phyloP scores from a whole-genome alignment of 2,888 invertebrate species.

The Thalpophila matura region DNA sequence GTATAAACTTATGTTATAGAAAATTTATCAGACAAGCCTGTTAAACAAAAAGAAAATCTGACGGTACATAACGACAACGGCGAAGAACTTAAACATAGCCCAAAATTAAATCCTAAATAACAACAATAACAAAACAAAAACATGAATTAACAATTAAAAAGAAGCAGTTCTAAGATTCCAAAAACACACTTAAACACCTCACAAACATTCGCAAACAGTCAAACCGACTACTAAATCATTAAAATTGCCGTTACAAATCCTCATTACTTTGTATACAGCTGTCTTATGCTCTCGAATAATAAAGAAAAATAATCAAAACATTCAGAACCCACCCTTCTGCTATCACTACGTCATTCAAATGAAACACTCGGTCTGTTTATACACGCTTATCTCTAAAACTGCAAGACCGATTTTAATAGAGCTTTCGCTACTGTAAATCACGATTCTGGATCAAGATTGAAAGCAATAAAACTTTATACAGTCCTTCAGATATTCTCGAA shows the following conservation, averaged over 20 bases:
- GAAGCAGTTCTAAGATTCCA: slow-evolving; percentile 27
- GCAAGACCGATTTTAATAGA: slow-evolving; percentile 27
- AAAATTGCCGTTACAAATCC: slow-evolving; percentile 75
- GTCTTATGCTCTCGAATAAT: slow-evolving; percentile 65
- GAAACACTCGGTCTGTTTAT: slow-evolving; percentile 31
- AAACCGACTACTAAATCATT: slow-evolving; percentile 68
- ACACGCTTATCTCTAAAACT: slow-evolving; percentile 29
- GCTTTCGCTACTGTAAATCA: slow-evolving; percentile 15
- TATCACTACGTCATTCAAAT: slow-evolving; percentile 37
- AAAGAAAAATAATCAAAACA: slow-evolving; percentile 66
- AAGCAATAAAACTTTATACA: slow-evolving; percentile 37
- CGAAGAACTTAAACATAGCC: not conserved
- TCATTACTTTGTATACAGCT: slow-evolving; percentile 68
- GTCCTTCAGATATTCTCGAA: slow-evolving; percentile 37
- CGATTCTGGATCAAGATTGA: slow-evolving; percentile 23
- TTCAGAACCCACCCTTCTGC: slow-evolving; percentile 54
- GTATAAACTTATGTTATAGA: not conserved
- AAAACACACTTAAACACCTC: slow-evolving; percentile 45
- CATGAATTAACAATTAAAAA: slow-evolving; percentile 45
- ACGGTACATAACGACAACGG: too few species aligned
- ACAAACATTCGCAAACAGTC: slow-evolving; percentile 47
- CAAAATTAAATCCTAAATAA: slow-evolving; percentile 15
- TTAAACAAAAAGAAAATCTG: not conserved
- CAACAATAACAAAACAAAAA: slow-evolving; percentile 40
- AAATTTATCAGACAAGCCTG: not conserved